Base-by-base conservation (phyloP, 2,888 invertebrate species). In the Acleris sparsana region DNA sequence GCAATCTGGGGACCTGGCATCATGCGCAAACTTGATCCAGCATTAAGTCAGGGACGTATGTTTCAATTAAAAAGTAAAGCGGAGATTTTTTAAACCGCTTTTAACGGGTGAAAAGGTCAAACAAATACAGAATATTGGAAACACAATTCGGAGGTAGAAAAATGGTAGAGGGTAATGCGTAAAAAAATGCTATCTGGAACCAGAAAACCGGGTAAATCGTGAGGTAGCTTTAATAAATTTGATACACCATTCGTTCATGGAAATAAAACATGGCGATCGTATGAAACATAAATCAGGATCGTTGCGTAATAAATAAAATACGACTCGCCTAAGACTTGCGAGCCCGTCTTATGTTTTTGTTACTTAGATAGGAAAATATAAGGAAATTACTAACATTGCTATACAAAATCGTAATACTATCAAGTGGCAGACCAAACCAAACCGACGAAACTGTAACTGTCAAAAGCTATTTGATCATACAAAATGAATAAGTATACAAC, bases 11-110 rank as follows among this genome's bases (percentile, higher is more conserved):
- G 52, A 55, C 17, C 57, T 62, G 71, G 71, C 61, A 72, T 71
- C 75, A 74, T 72, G 71, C 72, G 74, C 74, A 77, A 77, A 80
- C 76, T 77, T 76, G 78, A 77, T 77, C 74, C 68, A 74, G 70
- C 73, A 70, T 75, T 77, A 76, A 79, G 79, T 76, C 78, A 70
- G 73, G 73, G 75, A 76, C 72, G 74, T 77, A 73, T 76, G 80
- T 80, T 83, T 80, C 77, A 82, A 82, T 85, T 83, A 80, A 79
- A 75, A 73, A 77, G 75, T 71, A 70, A 74, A 71, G 70, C 64
- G 70, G 75, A 70, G 73, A 79, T 77, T 82, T 74, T 63, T 62
- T 49, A 25, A 53, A 53, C 70, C 71, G 68, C 64, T 69, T 73
- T 71, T 46, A 16, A 44, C 16, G 44, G n/a, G 11, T 6, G n/a